Evolutionary conservation across 2,113 vertebrate species (phyloP).

Genomic region (Fulmarus glacialis): DNA sequence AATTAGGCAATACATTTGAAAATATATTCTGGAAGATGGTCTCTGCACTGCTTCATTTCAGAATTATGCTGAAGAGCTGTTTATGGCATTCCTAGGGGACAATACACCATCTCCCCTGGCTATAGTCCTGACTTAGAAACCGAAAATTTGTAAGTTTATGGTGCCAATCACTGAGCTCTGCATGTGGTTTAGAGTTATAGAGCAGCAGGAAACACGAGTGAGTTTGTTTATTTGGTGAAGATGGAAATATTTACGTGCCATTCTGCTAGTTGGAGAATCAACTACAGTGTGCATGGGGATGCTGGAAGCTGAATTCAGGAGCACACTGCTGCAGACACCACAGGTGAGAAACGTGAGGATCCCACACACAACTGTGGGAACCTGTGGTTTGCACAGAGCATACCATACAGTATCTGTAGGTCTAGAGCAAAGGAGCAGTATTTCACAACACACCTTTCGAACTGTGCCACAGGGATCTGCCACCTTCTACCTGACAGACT

Average conservation of each 20-base stretch:
- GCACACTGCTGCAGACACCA: background rate
- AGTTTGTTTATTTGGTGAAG: background rate
- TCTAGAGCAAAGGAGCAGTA: background rate
- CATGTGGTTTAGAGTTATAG: background rate
- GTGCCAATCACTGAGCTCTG: background rate
- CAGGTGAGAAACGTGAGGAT: background rate
- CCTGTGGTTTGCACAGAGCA: background rate
- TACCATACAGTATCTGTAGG: background rate
- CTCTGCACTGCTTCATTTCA: background rate
- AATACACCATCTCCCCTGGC: background rate
- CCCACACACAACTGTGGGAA: background rate
- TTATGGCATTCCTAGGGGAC: background rate
- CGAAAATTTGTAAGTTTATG: background rate
- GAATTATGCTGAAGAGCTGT: background rate
- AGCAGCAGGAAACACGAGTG: background rate
- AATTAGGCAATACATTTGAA: background rate
- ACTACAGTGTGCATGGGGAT: background rate
- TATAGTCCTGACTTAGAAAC: background rate
- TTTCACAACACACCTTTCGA: conserved; percentile 25
- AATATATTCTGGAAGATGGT: background rate
- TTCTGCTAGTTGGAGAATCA: background rate
- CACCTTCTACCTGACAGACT: conserved; percentile 37
- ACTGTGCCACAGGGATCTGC: background rate
- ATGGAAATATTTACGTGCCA: background rate
- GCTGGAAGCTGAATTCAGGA: background rate